These are phyloP conservation scores for Cecidostiba fungosa DNA, from an alignment of 2,888 invertebrate species.

Conservation along the genomic window DNA sequence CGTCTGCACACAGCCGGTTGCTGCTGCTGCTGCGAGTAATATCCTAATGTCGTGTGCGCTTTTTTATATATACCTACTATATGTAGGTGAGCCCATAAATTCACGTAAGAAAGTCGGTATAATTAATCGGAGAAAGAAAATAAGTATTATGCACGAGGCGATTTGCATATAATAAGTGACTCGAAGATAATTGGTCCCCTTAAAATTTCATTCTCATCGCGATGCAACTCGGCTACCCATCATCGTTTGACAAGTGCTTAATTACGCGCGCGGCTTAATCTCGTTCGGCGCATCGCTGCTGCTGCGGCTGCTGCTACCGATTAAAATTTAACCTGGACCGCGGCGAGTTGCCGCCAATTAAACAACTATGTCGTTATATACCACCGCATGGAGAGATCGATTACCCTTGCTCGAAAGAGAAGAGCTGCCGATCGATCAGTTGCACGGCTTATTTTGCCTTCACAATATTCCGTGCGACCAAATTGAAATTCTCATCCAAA, in stretches of 20 bases:
- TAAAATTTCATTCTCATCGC: conserved; percentile 62
- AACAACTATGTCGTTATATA: conserved; percentile 52
- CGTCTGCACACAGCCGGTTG: conserved; percentile 12
- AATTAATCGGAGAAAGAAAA: conserved; percentile 8
- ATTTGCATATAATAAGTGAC: conserved; percentile 64
- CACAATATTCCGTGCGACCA: not conserved
- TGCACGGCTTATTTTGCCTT: not conserved
- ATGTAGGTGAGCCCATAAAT: conserved; percentile 41
- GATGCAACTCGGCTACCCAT: conserved; percentile 45
- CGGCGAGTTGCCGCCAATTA: conserved; percentile 51
- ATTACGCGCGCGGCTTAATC: conserved; percentile 57
- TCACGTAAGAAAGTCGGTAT: conserved; percentile 54
- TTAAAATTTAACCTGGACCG: conserved; percentile 54
- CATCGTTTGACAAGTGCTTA: conserved; percentile 63
- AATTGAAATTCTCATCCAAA: conserved; percentile 43
- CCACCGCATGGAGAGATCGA: conserved; percentile 31
- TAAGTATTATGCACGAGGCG: not conserved
- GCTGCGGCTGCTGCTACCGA: conserved; percentile 8
- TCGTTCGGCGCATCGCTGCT: conserved; percentile 43
- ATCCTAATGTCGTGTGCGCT: not conserved
- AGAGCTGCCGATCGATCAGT: conserved; percentile 42
- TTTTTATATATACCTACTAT: too few species aligned
- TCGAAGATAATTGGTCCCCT: conserved; percentile 60
- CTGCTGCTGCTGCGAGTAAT: too few species aligned
- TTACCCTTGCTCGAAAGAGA: conserved; percentile 19